Percentiles rank a stretch among this genome's conserved stretches.
Conservation (phyloP, 2,113 vertebrate species). For the human (Homo sapiens) region GRCh38 chr1:89744001-89744500, state of each 20-base stretch:
- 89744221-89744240: not conserved
- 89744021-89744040: slow-evolving; percentile 63
- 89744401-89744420: too few relatives aligned
- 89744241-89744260: not conserved
- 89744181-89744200: not conserved
- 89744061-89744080: slow-evolving; percentile 51
- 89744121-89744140: not conserved
- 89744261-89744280: slow-evolving; percentile 9
- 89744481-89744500: too few relatives aligned
- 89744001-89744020: slow-evolving; percentile 56
- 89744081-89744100: slow-evolving; percentile 33
- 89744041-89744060: slow-evolving; percentile 60
- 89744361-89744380: too few relatives aligned
- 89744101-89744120: slow-evolving; percentile 57
- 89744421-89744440: too few relatives aligned
- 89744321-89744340: not conserved
- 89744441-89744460: too few relatives aligned
- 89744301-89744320: not conserved
- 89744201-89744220: not conserved
- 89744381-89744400: too few relatives aligned
- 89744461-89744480: too few relatives aligned
- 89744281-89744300: not conserved
- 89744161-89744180: not conserved
- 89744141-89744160: not conserved
- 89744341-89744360: not conserved